These are phyloP conservation scores for Latrodectus elegans DNA, from an alignment of 2,888 invertebrate species.

Conservation along the genomic window DNA sequence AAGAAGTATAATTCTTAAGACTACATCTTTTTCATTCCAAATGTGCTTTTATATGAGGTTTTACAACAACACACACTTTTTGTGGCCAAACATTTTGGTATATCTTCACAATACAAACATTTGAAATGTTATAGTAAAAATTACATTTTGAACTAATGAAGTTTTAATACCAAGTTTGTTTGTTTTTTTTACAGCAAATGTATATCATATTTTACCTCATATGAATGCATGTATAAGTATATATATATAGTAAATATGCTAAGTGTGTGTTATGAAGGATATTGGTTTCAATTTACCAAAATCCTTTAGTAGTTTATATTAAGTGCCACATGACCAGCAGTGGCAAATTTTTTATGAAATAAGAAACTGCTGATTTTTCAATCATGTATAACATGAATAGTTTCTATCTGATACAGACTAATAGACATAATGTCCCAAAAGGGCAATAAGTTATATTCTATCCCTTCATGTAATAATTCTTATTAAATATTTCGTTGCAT, in stretches of 20 bases:
- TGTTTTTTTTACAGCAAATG: no score
- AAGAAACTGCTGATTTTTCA: slow-evolving; percentile 23
- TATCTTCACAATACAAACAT: no score
- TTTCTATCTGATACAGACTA: slow-evolving; percentile 69
- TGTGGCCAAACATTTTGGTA: no score
- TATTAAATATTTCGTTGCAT: no score
- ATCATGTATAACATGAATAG: slow-evolving; percentile 69
- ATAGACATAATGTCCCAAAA: slow-evolving; percentile 43
- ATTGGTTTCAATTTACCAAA: not conserved
- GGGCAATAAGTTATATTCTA: slow-evolving; percentile 22
- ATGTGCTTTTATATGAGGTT: not conserved
- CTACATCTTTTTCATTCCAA: not conserved
- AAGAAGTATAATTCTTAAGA: not conserved
- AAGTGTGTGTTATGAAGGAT: slow-evolving; percentile 1
- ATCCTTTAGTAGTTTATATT: slow-evolving; percentile 18
- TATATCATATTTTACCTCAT: not conserved
- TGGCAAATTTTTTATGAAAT: slow-evolving; percentile 29
- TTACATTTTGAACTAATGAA: no score
- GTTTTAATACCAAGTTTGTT: no score
- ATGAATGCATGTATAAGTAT: slow-evolving; percentile 7
- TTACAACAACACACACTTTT: no score
- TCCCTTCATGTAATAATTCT: no score
- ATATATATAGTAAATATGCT: slow-evolving; percentile 32
- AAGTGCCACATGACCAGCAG: slow-evolving; percentile 62
- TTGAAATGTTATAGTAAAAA: no score